A percentile compares a stretch with the other conserved stretches of the same genome.
Evolutionary conservation across 1,140 invertebrate genomes (phyloP).

Genomic region (Drosophila trapezifrons): DNA sequence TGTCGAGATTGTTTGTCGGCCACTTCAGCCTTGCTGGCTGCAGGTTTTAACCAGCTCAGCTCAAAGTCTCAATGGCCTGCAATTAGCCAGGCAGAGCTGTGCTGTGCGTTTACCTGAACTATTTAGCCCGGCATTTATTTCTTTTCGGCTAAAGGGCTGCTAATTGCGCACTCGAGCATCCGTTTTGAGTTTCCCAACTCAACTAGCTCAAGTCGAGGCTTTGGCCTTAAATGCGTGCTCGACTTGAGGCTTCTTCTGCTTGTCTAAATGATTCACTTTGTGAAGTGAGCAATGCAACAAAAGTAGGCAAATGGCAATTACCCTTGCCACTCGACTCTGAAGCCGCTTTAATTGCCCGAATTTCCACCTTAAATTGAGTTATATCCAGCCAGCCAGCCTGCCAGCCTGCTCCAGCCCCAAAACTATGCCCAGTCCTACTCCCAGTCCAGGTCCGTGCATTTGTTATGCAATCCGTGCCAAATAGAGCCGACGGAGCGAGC

Average conservation of each 20-base stretch:
- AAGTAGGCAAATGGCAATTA: conserved; percentile 28
- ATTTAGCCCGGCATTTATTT: conserved; percentile 50
- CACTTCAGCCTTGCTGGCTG: conserved; percentile 35
- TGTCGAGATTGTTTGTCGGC: conserved; percentile 35
- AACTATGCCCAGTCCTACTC: background rate
- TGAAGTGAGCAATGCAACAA: conserved; percentile 18
- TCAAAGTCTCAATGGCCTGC: conserved; percentile 68
- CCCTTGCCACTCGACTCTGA: conserved; percentile 10
- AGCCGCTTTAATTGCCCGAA: conserved; percentile 44
- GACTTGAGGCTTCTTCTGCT: conserved; percentile 26
- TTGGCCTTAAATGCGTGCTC: conserved; percentile 13
- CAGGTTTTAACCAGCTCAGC: conserved; percentile 54
- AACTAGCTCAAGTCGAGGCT: conserved; percentile 47
- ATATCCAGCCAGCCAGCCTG: background rate
- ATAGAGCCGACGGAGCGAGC: conserved; percentile 53
- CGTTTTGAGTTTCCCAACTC: conserved; percentile 31
- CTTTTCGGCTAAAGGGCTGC: conserved; percentile 51
- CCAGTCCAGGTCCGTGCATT: conserved; percentile 42
- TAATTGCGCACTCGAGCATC: conserved; percentile 69
- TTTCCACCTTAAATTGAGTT: conserved; percentile 44
- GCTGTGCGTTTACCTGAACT: conserved; percentile 45
- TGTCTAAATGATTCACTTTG: conserved; percentile 47
- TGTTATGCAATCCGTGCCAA: conserved; percentile 68
- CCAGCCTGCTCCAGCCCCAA: background rate
- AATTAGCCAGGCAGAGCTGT: conserved; percentile 63